Base-by-base conservation (phyloP, 2,797 vertebrate genomes). In the Melanotaenia maccullochi region DNA sequence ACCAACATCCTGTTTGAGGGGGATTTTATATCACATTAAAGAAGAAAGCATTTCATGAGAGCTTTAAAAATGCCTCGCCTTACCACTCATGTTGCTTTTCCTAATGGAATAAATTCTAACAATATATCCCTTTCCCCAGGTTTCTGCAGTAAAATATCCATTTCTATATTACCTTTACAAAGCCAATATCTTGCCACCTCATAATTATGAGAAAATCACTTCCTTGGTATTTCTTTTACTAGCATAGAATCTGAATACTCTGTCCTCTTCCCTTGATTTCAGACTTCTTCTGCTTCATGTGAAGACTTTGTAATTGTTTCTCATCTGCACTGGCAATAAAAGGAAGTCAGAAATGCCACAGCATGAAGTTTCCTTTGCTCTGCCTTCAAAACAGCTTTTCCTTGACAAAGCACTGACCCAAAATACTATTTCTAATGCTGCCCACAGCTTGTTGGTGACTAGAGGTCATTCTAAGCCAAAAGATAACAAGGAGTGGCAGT, bases 231-330 rank as follows among this genome's bases (percentile, higher is more conserved):
- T 73, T 75, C 28, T 73, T 40, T 65, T 65, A 64, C 42, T 60
- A 28, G 4, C 32, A 55, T 56, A 61, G 20, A 76, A 71, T 85
- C 63, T 77, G 24, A 70, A 30, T 56, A 42, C 59, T 65, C 38
- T 60, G n/a, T 87, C 78, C 69, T 82, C 65, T 30, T 66, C 71
- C 40, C 68, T 73, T 61, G 59, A 76, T 82, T 62, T 35, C 36
- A 77, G 75, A 70, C 67, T 79, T 73, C 68, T 30, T 85, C 68
- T 74, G 65, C 82, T 85, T 89, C 87, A 84, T 87, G 75, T 76
- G 35, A 62, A 80, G 69, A 78, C 68, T 83, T 89, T 81, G 84
- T 69, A 70, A 81, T 86, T 25, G 65, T 75, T 83, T 74, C 79
- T 76, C 76, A 86, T 84, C 76, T 82, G 78, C 82, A 78, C 71